Percentiles rank a stretch among this genome's conserved stretches.
Evolutionary conservation across 2,888 invertebrate genomes (phyloP).

Genomic region (Linnaemya tessellans): DNA sequence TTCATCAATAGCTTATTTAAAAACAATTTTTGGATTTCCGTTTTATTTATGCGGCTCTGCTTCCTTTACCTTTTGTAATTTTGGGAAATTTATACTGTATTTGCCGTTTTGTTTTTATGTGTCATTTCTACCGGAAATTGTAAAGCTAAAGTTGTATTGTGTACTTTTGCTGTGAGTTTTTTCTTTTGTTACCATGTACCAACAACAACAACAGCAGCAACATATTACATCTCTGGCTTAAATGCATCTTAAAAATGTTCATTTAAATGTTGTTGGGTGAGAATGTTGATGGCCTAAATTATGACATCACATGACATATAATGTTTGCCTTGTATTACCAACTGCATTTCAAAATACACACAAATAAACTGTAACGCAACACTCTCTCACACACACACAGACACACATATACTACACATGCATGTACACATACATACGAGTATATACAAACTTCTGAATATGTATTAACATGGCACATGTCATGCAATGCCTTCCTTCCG

Average conservation of each 20-base stretch:
- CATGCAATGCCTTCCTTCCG: conserved; percentile 73
- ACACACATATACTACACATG: not conserved
- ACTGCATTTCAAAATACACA: conserved; percentile 51
- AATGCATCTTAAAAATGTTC: conserved; percentile 46
- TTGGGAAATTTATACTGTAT: conserved; percentile 17
- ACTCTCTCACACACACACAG: conserved; percentile 15
- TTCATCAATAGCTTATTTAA: too few relatives aligned
- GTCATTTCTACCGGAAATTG: conserved; percentile 64
- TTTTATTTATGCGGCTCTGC: too few relatives aligned
- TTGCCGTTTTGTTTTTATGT: conserved; percentile 20
- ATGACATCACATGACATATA: conserved; percentile 72
- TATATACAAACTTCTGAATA: conserved; percentile 46
- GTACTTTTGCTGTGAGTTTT: conserved; percentile 51
- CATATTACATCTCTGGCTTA: conserved; percentile 1
- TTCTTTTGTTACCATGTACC: conserved; percentile 20
- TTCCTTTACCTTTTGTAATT: conserved; percentile 21
- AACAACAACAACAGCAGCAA: not conserved
- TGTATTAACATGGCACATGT: conserved; percentile 70
- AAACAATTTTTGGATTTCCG: too few relatives aligned
- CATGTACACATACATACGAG: not conserved
- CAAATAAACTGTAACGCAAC: conserved; percentile 35
- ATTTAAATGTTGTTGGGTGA: conserved; percentile 50
- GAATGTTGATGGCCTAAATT: conserved; percentile 71
- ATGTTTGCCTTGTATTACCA: conserved; percentile 65
- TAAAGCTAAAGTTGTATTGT: conserved; percentile 62